Base-by-base conservation (phyloP, 2,888 invertebrate genomes). In the Heteropelma amictum region DNA sequence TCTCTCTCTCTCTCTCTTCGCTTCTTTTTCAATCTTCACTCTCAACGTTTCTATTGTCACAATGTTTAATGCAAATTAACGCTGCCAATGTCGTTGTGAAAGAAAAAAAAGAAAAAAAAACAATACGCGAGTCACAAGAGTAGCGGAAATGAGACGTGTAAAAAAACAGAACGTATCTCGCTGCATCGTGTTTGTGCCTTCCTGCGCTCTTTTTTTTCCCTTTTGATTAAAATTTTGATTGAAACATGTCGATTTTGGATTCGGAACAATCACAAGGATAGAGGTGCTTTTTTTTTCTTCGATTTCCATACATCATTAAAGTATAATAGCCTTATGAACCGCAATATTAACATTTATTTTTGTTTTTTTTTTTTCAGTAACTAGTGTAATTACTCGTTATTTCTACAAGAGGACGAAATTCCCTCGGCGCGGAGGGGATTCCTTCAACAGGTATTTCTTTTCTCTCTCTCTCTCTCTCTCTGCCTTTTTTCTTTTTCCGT, bases 321-420 rank as follows among this genome's bases (percentile, higher is more conserved):
- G 45, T 45, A 63, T 51, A 38, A n/a, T 78, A 83, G 81, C 74
- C 68, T 82, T 82, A 78, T 82, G 77, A 82, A 82, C 81, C 79
- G 81, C 81, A 79, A n/a, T 83, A 80, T 77, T 83, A 85, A 86
- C 83, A 85, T 85, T 86, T 82, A 86, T 84, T 83, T 67, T 63
- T 30, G 86, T 83, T 85, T 85, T 86, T 82, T 86, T 84, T 83
- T 67, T 63, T 30, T 82, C 81, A 71, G 79, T 80, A 81, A 84
- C 80, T 83, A 83, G 83, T 81, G 67, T 77, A 72, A 73, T 77
- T 76, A 70, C 33, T 72, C 61, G 63, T 63, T 70, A n/a, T 73
- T 73, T 74, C 60, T 67, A 75, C 69, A 65, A 68, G 72, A 74
- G 72, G 74, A 65, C 38, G 51, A 75, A 68, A 58, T 68, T 28